Evolutionary conservation across 2,888 invertebrate species (phyloP).

Genomic region (Coremacera marginata): DNA sequence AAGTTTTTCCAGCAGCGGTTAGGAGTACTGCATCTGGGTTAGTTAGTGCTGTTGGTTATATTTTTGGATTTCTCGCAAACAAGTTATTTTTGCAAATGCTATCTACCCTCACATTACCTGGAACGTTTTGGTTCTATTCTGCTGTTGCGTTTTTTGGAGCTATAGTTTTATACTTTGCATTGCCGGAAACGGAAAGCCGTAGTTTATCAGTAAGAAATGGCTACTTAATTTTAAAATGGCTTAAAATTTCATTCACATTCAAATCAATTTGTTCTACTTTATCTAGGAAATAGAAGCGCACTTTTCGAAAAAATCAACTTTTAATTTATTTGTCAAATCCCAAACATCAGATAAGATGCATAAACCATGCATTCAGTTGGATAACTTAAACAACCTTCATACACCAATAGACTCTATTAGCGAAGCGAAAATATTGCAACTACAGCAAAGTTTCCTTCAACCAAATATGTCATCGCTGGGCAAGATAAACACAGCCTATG

Average conservation of each 20-base stretch:
- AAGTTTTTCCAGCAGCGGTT: conserved; percentile 79
- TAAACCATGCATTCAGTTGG: conserved; percentile 50
- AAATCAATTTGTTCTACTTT: conserved; percentile 13
- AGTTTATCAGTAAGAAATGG: conserved; percentile 70
- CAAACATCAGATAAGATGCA: conserved; percentile 4
- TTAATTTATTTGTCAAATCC: conserved; percentile 57
- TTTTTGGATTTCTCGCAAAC: conserved; percentile 81
- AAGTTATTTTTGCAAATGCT: conserved; percentile 80
- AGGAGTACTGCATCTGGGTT: conserved; percentile 81
- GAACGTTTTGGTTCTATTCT: conserved; percentile 80
- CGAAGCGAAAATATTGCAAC: conserved; percentile 59
- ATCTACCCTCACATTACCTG: conserved; percentile 75
- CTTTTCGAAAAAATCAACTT: conserved; percentile 63
- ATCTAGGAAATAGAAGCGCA: conserved; percentile 65
- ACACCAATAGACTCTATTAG: conserved; percentile 55
- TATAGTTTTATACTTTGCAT: conserved; percentile 75
- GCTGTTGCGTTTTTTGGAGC: conserved; percentile 75
- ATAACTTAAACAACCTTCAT: conserved; percentile 58
- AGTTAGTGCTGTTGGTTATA: conserved; percentile 80
- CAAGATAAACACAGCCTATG: conserved; percentile 58
- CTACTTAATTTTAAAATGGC: not conserved
- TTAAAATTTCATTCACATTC: not conserved
- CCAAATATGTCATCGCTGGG: conserved; percentile 50
- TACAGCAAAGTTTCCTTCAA: conserved; percentile 63
- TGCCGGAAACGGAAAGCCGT: conserved; percentile 88